A percentile compares a stretch with the other conserved stretches of the same genome.
phyloP scores from a whole-genome alignment of 2,888 invertebrate genomes.

The Hyles lineata region DNA sequence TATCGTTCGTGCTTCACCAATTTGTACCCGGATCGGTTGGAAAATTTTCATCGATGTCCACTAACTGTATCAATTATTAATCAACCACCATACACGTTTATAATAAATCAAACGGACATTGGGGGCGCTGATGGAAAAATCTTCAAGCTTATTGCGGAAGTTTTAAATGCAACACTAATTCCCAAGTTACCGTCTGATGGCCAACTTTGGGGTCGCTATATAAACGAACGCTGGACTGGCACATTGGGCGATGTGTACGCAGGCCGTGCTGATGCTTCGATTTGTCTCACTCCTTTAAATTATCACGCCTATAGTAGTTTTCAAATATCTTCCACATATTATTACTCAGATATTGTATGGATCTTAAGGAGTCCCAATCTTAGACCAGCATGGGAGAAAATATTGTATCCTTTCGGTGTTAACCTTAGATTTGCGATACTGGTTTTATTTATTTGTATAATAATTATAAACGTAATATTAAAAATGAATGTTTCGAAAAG shows the following conservation, averaged over 20 bases:
- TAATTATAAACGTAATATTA: constrained; percentile 50
- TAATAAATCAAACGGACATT: constrained; percentile 51
- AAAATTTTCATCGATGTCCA: constrained; percentile 56
- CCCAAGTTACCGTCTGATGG: constrained; percentile 51
- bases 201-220: constrained; percentile 51
- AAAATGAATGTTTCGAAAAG: constrained; percentile 49
- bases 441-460: constrained; percentile 53
- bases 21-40: constrained; percentile 54
- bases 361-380: constrained; percentile 52
- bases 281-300: constrained; percentile 59
- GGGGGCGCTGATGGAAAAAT: constrained; percentile 63
- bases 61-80: constrained; percentile 61
- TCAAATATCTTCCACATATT: constrained; percentile 64
- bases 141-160: constrained; percentile 51
- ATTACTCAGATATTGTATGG: constrained; percentile 67
- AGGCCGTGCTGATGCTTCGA: constrained; percentile 52
- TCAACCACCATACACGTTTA: constrained; percentile 65
- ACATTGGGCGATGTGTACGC: constrained; percentile 64
- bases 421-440: constrained; percentile 53
- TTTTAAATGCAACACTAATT: constrained; percentile 61
- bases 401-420: constrained; percentile 58
- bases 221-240: constrained; percentile 66
- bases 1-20: constrained; percentile 49
- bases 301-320: constrained; percentile 59
- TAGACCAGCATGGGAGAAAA: constrained; percentile 61